A percentile compares a stretch with the other conserved stretches of the same genome.
These are phyloP conservation scores for Centropyge bicolor DNA, from an alignment of 2,797 vertebrate species.

Conservation along the genomic window DNA sequence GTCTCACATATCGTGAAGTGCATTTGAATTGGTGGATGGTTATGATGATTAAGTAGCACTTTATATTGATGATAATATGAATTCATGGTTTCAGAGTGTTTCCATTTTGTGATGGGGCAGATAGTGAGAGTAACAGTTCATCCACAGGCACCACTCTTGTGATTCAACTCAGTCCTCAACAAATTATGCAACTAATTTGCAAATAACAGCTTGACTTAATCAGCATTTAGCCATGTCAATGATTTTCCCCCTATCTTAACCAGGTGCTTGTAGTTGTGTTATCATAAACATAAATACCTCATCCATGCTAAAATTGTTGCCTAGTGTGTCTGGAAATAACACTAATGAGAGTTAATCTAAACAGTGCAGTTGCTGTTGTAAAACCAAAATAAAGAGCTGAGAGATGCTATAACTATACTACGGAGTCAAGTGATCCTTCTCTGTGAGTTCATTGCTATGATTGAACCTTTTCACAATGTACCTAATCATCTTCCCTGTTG, in stretches of 20 bases:
- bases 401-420: background rate
- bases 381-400: no score
- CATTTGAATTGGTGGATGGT: background rate
- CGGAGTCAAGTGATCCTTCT: background rate
- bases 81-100: no score
- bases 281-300: background rate
- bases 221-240: no score
- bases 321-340: no score
- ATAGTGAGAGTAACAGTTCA: no score
- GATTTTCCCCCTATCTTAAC: no score
- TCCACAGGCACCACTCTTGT: no score
- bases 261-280: background rate
- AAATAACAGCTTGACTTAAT: no score
- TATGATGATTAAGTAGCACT: background rate
- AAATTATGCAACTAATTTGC: no score
- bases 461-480: background rate
- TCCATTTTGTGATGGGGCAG: background rate
- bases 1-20: background rate
- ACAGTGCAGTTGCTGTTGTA: no score
- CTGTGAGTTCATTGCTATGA: background rate
- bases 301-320: background rate
- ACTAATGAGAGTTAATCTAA: background rate
- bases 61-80: background rate
- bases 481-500: background rate
- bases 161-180: no score